Conservation (phyloP, 37 sponge, comb jelly and placozoan genomes). For the Axinella damicornis region DNA sequence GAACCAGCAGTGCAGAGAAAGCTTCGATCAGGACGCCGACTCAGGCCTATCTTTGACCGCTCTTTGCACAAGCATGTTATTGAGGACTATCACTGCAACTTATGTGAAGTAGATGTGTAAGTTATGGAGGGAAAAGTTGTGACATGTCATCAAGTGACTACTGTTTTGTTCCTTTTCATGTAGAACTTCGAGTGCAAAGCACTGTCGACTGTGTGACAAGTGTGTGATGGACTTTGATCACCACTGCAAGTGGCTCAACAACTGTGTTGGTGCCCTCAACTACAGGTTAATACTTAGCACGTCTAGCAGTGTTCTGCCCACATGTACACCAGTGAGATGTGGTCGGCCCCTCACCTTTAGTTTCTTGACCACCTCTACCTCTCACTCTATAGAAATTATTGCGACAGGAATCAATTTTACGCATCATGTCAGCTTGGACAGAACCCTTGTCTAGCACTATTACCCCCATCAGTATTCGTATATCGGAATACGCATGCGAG, state of each 20-base stretch:
- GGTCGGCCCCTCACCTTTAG: too few species aligned
- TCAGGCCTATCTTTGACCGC: constrained; percentile 70
- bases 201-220: constrained; percentile 92
- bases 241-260: constrained; percentile 96
- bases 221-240: constrained; percentile 90
- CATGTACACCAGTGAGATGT: too few species aligned
- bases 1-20: constrained; percentile 61
- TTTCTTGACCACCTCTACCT: too few species aligned
- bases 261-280: constrained; percentile 84
- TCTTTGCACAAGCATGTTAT: constrained; percentile 82
- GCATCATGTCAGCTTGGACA: too few species aligned
- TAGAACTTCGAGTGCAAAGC: constrained; percentile 79
- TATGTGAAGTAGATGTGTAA: constrained; percentile 83
- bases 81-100: constrained; percentile 79
- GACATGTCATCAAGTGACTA: too few species aligned
- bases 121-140: constrained; percentile 7
- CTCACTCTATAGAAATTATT: too few species aligned
- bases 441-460: too few species aligned
- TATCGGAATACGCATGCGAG: too few species aligned
- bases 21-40: not conserved
- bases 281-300: constrained; percentile 63
- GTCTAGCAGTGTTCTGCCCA: too few species aligned
- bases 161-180: not conserved
- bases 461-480: too few species aligned
- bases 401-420: too few species aligned